phyloP scores from a whole-genome alignment of 30 jellyfish, hydroid and myxozoan species.

The Rhopilema esculentum region DNA sequence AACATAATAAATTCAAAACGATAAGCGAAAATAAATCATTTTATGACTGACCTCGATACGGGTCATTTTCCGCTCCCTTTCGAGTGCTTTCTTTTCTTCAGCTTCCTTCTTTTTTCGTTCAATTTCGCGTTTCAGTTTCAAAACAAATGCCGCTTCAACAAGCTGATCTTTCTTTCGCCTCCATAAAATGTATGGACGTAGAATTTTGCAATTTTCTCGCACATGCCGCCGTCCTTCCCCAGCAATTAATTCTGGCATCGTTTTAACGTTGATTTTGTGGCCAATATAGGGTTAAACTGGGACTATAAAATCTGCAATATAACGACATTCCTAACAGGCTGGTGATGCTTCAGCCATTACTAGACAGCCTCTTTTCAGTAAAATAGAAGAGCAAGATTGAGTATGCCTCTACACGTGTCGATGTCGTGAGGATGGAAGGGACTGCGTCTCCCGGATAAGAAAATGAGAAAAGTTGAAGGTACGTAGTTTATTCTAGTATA shows the following conservation, averaged over 20 bases:
- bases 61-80: conserved; percentile 18
- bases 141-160: conserved; percentile 14
- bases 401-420: background rate
- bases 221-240: conserved; percentile 52
- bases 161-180: conserved; percentile 46
- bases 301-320: background rate
- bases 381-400: background rate
- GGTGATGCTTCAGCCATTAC: background rate
- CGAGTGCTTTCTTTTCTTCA: conserved; percentile 17
- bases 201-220: conserved; percentile 58
- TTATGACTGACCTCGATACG: conserved; percentile 39
- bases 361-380: background rate
- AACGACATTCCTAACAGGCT: background rate
- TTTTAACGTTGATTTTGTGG: background rate
- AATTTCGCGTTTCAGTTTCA: conserved; percentile 39
- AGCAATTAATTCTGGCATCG: conserved; percentile 40
- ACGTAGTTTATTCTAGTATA: background rate
- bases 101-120: conserved; percentile 48
- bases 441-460: background rate
- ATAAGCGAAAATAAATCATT: too few species aligned
- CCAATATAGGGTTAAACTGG: too few species aligned
- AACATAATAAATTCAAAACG: too few species aligned
- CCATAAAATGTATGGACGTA: conserved; percentile 62
- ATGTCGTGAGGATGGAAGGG: background rate
- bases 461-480: background rate